Percentiles rank a stretch among this genome's conserved stretches.
Evolutionary conservation across 2,797 vertebrate species (phyloP).

Genomic region (Pachyuromys duprasi): DNA sequence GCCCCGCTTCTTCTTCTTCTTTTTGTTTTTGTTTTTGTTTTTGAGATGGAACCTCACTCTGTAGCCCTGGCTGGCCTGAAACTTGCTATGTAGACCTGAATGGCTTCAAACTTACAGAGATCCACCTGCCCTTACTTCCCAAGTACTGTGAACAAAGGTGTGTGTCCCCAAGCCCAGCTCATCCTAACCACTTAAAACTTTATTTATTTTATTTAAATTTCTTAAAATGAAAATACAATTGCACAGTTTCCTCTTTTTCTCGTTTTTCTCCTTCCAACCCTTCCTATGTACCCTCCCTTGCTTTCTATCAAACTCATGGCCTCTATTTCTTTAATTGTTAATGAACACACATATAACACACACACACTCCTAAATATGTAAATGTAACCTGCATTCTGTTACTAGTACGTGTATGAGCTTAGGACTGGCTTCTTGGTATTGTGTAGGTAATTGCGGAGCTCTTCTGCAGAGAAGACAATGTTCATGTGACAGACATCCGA

Average conservation of each 20-base stretch:
- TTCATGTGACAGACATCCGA: not conserved
- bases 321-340: not conserved
- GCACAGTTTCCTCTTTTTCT: not conserved
- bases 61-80: not conserved
- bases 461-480: not conserved
- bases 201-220: not conserved
- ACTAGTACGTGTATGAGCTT: not conserved
- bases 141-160: not conserved
- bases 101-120: not conserved
- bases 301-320: not conserved
- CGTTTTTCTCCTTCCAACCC: not conserved
- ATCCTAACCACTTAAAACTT: not conserved
- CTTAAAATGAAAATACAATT: not conserved
- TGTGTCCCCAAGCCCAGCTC: not conserved
- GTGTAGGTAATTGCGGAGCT: not conserved
- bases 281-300: not conserved
- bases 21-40: not conserved
- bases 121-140: not conserved
- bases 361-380: not conserved
- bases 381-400: not conserved
- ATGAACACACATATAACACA: not conserved
- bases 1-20: not conserved
- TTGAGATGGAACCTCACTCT: not conserved
- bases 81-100: not conserved
- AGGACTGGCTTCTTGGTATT: not conserved